Base-by-base conservation (phyloP, 2,888 invertebrate species). In the Perdita meconis region DNA sequence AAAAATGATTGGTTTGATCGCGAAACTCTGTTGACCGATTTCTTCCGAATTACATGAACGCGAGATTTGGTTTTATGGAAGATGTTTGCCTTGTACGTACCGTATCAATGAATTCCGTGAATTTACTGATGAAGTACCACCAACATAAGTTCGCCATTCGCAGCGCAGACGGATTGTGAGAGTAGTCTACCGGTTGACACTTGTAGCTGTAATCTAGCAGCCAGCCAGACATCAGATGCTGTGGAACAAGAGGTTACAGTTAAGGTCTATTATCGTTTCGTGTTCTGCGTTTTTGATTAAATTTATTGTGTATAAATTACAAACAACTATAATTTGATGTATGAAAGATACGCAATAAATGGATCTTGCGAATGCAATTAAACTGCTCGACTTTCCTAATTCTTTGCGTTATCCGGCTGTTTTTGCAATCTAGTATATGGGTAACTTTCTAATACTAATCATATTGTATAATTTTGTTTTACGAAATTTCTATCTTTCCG, bases 141-240 rank as follows among this genome's bases (percentile, higher is more conserved):
- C 97, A 97, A 92, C 97, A 97, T 4, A 97, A 94, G 81, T 95
- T 95, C 61, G 96, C 95, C 97, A 97, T 97, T 96, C 97, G 94
- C 60, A 94, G 93, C 47, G 92, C 92, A 60, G 91, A 91, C 0
- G 94, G 96, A 88, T 95, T 96, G 88, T 95, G 95, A 34, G 97
- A 97, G 93, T 98, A 98, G 93, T 98, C 98, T 30, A 98, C 98
- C 0, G 98, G 98, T 92, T 98, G 97, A 90, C 98, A 98, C 82
- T 96, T 95, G 86, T 96, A 95, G 91, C 97, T 98, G 94, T 98
- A 98, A 90, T 97, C 97, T 80, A 95, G 95, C 91, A 97, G 95
- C 98, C 98, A 98, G 64, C 98, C 98, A 34, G 97, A 96, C 95
- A 96, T 96, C 87, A 97, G 93, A 92, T 97, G 97, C 97, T 97